Conservation (phyloP, 2,113 vertebrate species). For the Saguinus imperator region DNA sequence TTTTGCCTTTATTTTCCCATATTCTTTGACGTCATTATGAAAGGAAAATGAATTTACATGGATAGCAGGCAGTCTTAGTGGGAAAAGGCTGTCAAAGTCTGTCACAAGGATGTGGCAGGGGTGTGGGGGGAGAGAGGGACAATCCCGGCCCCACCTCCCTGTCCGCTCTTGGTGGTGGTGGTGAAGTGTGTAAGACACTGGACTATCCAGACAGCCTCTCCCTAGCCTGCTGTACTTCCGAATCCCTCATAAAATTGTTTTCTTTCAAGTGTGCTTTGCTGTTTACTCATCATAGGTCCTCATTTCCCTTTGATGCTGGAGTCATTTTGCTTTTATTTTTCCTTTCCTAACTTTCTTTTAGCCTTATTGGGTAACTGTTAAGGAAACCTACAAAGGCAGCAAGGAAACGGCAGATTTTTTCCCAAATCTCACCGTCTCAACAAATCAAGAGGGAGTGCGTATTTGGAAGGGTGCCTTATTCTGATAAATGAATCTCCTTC, state of each 20-base stretch:
- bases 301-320: not conserved
- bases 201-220: not conserved
- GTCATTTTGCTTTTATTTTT: not conserved
- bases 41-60: not conserved
- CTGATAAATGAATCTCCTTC: slow-evolving; percentile 37
- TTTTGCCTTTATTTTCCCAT: not conserved
- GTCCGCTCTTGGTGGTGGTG: not conserved
- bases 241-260: not conserved
- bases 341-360: not conserved
- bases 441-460: not conserved
- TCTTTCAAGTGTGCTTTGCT: not conserved
- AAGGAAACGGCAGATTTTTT: not conserved
- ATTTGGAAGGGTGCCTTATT: slow-evolving; percentile 34
- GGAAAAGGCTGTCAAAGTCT: not conserved
- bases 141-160: fast-evolving
- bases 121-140: not conserved
- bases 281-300: not conserved
- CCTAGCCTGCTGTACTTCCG: not conserved
- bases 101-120: not conserved
- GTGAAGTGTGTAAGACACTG: not conserved
- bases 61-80: not conserved
- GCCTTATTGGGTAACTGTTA: not conserved
- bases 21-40: not conserved
- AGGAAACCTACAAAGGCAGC: not conserved
- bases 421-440: not conserved